Evolutionary conservation across 1,140 invertebrate species (phyloP), one percentile per base, ranked within the genome.

Genomic region (Drosophila erecta): DNA sequence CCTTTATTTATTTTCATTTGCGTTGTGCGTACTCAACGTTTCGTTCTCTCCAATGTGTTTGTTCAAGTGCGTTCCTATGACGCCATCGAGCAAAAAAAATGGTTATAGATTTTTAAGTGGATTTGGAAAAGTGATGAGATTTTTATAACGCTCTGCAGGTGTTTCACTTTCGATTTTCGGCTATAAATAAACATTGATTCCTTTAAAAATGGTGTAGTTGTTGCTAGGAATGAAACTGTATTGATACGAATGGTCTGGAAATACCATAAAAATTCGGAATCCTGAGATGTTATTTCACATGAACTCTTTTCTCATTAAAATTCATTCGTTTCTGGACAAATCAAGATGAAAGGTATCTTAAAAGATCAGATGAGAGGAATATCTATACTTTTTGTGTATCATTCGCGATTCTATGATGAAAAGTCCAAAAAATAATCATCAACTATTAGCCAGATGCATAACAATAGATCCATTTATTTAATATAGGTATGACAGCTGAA

Each of bases 91-190:
- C 55, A 55, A 54, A 67, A 76, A 71, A 79, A 60, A 41, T 53
- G 50, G 50, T 73, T 62, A 33, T 56, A 61, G 61, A 61, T 73
- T 79, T 72, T 60, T 67, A 72, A 72, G 60, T 67, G 71, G 58
- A 14, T 75, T 49, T n/a, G 37, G 44, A 38, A 50, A 73, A 66
- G 81, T 80, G 77, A 66, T 67, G 61, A 84, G 50, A 69, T 54
- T 60, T 81, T 81, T 83, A 78, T 78, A 67, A 43, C 61, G 51
- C 41, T 12, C 57, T 58, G 79, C 79, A 81, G 73, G 66, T 83
- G 79, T 69, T 76, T 22, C 22, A 20, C 44, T 56, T 53, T 66
- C 35, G 15, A 64, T 72, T 46, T 50, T 37, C 24, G 11, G 8
- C 30, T 72, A 73, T 49, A 55, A 61, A 54, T 73, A 74, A 46